Evolutionary conservation across 2,797 vertebrate genomes (phyloP).

Genomic region (Siniperca obscura): DNA sequence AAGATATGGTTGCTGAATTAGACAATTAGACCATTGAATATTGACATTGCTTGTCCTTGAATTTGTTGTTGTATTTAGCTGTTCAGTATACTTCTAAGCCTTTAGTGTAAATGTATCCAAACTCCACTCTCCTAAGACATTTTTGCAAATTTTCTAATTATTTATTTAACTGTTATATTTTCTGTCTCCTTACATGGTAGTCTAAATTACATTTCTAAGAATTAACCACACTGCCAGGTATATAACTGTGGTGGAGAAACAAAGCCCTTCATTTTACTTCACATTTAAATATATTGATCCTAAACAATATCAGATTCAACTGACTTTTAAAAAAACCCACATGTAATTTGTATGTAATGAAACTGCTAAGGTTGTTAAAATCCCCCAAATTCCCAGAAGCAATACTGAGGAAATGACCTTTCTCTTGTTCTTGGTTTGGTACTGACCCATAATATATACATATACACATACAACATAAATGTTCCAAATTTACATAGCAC

Average conservation of each 20-base stretch:
- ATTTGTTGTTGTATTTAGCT: neutral
- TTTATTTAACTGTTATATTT: neutral
- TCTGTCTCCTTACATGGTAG: neutral
- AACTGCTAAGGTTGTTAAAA: neutral
- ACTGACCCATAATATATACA: neutral
- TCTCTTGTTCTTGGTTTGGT: neutral
- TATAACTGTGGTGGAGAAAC: neutral
- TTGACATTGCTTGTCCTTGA: neutral
- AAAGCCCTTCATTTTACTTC: neutral
- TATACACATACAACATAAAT: neutral
- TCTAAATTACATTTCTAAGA: neutral
- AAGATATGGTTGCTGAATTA: conserved; percentile 18
- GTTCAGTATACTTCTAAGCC: neutral
- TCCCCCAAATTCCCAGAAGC: neutral
- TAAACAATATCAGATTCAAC: neutral
- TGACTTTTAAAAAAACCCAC: neutral
- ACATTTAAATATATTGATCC: neutral
- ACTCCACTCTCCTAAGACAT: neutral
- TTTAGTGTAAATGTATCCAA: neutral
- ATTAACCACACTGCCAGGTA: neutral
- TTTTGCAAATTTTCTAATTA: neutral
- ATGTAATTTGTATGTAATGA: neutral
- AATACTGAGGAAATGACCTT: neutral
- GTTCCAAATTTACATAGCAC: neutral
- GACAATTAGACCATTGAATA: conserved; percentile 7